Conservation (phyloP, 1,140 invertebrate species). For the Nylanderia fulva region DNA sequence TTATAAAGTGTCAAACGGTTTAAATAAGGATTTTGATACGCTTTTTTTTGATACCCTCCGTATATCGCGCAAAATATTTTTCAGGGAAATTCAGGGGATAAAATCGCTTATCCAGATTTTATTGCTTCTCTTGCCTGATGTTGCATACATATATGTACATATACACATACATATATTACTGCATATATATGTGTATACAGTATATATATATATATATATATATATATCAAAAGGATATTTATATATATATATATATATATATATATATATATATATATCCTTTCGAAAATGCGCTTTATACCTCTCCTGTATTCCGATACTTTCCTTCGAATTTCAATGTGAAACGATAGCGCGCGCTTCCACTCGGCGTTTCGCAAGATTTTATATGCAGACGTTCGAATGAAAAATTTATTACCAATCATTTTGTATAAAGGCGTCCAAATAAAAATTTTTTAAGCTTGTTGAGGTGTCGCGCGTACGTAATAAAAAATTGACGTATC, state of each 20-base stretch:
- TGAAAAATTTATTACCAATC: slow-evolving; percentile 33
- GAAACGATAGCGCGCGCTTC: not conserved
- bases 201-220: no score
- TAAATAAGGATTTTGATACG: no score
- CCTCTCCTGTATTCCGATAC: slow-evolving; percentile 5
- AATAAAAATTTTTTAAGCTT: not conserved
- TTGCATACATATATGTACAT: not conserved
- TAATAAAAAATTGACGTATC: not conserved
- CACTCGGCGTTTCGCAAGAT: not conserved
- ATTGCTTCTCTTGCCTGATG: slow-evolving; percentile 2
- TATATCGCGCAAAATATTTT: not conserved
- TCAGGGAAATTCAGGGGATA: slow-evolving; percentile 5
- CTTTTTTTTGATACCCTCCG: not conserved
- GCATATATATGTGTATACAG: no score
- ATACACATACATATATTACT: no score
- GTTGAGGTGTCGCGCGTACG: not conserved
- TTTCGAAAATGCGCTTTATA: slow-evolving; percentile 14
- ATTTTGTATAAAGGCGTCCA: not conserved
- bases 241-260: no score
- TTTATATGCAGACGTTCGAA: slow-evolving; percentile 30
- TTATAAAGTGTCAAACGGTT: not conserved
- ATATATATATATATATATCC: not conserved
- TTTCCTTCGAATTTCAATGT: slow-evolving; percentile 33
- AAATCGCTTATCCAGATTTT: slow-evolving; percentile 46
- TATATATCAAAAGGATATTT: no score